Conservation (phyloP, 2,113 vertebrate genomes). For the Argyrosomus japonicus region DNA sequence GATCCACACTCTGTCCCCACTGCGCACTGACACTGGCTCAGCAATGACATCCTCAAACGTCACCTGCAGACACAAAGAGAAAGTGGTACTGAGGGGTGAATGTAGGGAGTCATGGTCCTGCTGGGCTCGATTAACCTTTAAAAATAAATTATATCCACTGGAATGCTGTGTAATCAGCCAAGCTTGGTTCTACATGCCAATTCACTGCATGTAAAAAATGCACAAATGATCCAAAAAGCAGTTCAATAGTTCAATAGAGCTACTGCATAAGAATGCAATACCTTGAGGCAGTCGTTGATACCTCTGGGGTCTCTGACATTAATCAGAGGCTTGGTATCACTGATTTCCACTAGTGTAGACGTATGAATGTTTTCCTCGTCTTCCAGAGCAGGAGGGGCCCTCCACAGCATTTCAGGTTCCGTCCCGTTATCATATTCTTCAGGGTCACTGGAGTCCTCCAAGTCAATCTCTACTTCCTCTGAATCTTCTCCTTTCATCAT, state of each 20-base stretch:
- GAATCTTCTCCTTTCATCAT: conserved; percentile 72
- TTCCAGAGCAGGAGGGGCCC: conserved; percentile 68
- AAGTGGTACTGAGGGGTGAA: background rate
- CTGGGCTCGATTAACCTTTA: background rate
- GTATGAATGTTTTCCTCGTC: conserved; percentile 79
- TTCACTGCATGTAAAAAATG: background rate
- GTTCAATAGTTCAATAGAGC: background rate
- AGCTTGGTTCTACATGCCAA: background rate
- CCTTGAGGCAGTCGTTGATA: conserved; percentile 85
- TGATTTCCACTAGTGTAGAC: conserved; percentile 80
- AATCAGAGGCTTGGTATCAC: conserved; percentile 82
- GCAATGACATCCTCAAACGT: conserved; percentile 86
- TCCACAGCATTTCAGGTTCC: conserved; percentile 75
- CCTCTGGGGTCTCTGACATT: conserved; percentile 80
- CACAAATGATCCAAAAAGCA: background rate
- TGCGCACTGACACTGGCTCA: conserved; percentile 82
- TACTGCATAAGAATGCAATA: conserved; percentile 57
- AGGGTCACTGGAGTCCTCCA: conserved; percentile 73
- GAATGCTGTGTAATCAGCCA: conserved; percentile 38
- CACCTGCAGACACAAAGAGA: conserved; percentile 71
- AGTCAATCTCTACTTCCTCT: conserved; percentile 82
- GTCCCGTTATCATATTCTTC: conserved; percentile 74
- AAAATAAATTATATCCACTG: conserved; percentile 19
- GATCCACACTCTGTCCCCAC: conserved; percentile 85
- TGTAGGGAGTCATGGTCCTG: background rate